Evolutionary conservation across 2,113 vertebrate species (phyloP), one percentile per base, ranked within the genome.

Genomic region (Tachycineta bicolor): DNA sequence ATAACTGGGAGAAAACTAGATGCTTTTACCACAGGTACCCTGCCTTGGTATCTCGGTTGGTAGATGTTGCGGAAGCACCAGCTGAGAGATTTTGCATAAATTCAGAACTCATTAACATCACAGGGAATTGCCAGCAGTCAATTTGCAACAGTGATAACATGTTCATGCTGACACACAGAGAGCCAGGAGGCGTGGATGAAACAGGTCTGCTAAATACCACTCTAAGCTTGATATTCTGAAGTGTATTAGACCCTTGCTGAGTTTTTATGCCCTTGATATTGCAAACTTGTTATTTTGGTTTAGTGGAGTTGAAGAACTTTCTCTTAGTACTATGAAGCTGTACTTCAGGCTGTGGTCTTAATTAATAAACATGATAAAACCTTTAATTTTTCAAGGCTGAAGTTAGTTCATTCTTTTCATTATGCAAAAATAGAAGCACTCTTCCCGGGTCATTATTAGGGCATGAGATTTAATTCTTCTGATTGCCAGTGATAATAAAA

Each of bases 51-150:
- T 59, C 11, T 41, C 0, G 0, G 17, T 62, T 34, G 25, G 46
- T 73, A 58, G 64, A 34, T 64, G 43, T 1, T 68, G 53, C 0
- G 0, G 88, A 83, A 83, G n/a, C 73, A 63, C 79, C 59, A 44
- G 13, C 75, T 1, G 1, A 16, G 82, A 78, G 56, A 56, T 55
- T 90, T 84, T 83, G 83, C 77, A 75, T 92, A 81, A 89, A 79
- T 86, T 91, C 67, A 43, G 34, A 89, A 62, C 56, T 90, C 62
- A 71, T 91, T 91, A 91, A 75, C 44, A 87, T 95, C 90, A 80
- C 20, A 88, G 63, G 79, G 62, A 88, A 91, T 81, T 88, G 75
- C 60, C 64, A 78, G 80, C 75, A 89, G 80, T 90, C 1, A 3
- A 29, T 78, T 86, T 86, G 64, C 69, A 80, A 16, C 6, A 3